Evolutionary conservation across 2,113 vertebrate species (phyloP), one percentile per base, ranked within the genome.

Genomic region (Glaucomys volans): DNA sequence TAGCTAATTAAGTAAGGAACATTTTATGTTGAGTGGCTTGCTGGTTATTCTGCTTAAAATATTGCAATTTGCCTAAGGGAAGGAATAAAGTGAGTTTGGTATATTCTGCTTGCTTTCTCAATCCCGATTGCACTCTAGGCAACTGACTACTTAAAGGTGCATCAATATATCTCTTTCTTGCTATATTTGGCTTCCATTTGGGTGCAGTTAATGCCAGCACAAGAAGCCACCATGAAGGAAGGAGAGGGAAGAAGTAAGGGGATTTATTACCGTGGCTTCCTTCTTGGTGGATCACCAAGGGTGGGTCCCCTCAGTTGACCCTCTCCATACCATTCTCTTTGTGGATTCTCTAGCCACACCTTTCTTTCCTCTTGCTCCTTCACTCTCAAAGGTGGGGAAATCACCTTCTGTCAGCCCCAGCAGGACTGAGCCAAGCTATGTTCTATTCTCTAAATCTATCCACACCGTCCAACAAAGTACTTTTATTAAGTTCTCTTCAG

Each of bases 331-430:
- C 14, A 22, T 62, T 80, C 66, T 80, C 16, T 62, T 28, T 35
- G 8, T 13, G 8, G 6, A 11, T 47, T 87, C 50, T 32, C 5
- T 37, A 59, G 5, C 2, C 4, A 28, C 0, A 0, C 4, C 16
- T 0, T 6, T 30, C 16, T 0, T 6, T 30, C 22, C 1, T 32
- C 1, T 80, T 87, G n/a, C 40, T 93, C 74, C 66, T 87, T 81
- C 13, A 30, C 44, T 69, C 5, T 8, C 40, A 24, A 71, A 67
- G 4, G 17, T 5, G n/a, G 13, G 30, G 67, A 93, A 52, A 11
- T 2, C 5, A 0, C 0, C 30, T 66, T 4, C 17, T 37, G 3
- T 22, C 8, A 77, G 71, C 12, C 42, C 40, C 13, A 35, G 12
- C 2, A 44, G 13, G 35, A 54, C 0, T 44, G 26, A 2, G 20